Evolutionary conservation across 1,140 invertebrate species (phyloP).

Genomic region (Psilanteris sp.): DNA sequence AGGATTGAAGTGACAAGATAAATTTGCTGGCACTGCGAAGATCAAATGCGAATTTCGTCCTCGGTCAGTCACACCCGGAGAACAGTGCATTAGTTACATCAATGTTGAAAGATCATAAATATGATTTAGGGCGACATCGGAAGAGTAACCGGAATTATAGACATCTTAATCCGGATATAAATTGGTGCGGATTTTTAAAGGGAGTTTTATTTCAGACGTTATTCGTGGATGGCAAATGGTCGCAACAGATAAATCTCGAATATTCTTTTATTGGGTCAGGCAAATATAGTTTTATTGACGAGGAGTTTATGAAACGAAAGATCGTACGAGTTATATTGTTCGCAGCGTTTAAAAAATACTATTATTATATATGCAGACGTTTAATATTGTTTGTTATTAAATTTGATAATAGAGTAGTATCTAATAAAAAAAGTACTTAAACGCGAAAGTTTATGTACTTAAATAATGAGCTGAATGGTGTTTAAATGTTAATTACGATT

Average conservation of each 20-base stretch:
- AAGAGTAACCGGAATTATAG: constrained; percentile 11
- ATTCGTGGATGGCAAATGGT: constrained; percentile 7
- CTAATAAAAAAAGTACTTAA: no score
- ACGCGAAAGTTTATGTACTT: no score
- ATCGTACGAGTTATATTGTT: no score
- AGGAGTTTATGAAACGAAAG: no score
- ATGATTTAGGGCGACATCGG: constrained; percentile 4
- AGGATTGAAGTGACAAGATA: constrained; percentile 28
- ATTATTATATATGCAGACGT: no score
- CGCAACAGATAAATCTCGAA: constrained; percentile 10
- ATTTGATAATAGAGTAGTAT: no score
- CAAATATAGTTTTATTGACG: constrained; percentile 10
- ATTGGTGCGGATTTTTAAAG: constrained; percentile 21
- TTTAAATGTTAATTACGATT: no score
- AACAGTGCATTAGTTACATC: constrained; percentile 25
- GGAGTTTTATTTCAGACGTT: constrained; percentile 9
- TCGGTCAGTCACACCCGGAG: background rate
- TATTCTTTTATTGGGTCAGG: constrained; percentile 23
- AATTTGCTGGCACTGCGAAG: constrained; percentile 10
- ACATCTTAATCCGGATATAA: constrained; percentile 27
- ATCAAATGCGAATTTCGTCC: constrained; percentile 10
- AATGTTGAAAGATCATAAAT: constrained; percentile 19
- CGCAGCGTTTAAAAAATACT: no score
- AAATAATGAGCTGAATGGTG: no score
- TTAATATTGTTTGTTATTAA: no score